Conservation (phyloP, 1,140 invertebrate genomes). For the Eumaeus atala region DNA sequence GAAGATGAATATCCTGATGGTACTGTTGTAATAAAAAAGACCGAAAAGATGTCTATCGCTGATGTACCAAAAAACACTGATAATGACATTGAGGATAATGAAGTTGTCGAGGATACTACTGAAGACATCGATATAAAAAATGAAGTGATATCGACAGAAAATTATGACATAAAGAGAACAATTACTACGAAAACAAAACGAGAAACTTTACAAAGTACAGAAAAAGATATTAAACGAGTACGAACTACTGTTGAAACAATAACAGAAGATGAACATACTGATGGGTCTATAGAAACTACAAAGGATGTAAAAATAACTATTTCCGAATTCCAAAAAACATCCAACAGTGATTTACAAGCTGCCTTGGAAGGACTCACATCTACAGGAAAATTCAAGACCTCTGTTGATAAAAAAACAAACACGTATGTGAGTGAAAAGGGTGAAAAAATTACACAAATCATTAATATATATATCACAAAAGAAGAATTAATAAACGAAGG, state of each 20-base stretch:
- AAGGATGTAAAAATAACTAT: slow-evolving; percentile 73
- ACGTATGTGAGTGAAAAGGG: slow-evolving; percentile 41
- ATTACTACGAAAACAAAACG: slow-evolving; percentile 66
- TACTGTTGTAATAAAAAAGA: slow-evolving; percentile 60
- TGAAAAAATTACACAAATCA: slow-evolving; percentile 58
- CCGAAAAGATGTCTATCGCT: slow-evolving; percentile 60
- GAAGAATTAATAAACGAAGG: slow-evolving; percentile 63
- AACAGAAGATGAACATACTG: slow-evolving; percentile 67
- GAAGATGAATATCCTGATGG: slow-evolving; percentile 70
- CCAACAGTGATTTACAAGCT: slow-evolving; percentile 61
- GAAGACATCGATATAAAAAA: slow-evolving; percentile 61
- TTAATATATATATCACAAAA: slow-evolving; percentile 62
- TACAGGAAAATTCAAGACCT: slow-evolving; percentile 64
- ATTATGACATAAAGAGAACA: slow-evolving; percentile 52
- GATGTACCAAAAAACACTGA: slow-evolving; percentile 44
- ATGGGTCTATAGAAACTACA: slow-evolving; percentile 69
- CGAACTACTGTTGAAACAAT: slow-evolving; percentile 70
- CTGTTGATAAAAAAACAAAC: slow-evolving; percentile 61
- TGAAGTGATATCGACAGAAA: slow-evolving; percentile 50
- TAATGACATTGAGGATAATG: slow-evolving; percentile 44
- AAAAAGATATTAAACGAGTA: slow-evolving; percentile 59
- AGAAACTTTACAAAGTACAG: slow-evolving; percentile 60
- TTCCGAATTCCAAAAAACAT: slow-evolving; percentile 69
- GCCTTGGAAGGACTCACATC: slow-evolving; percentile 50
- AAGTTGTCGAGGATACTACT: slow-evolving; percentile 60